Conservation (phyloP, 2,797 vertebrate species). For the Gallinago solitaria region DNA sequence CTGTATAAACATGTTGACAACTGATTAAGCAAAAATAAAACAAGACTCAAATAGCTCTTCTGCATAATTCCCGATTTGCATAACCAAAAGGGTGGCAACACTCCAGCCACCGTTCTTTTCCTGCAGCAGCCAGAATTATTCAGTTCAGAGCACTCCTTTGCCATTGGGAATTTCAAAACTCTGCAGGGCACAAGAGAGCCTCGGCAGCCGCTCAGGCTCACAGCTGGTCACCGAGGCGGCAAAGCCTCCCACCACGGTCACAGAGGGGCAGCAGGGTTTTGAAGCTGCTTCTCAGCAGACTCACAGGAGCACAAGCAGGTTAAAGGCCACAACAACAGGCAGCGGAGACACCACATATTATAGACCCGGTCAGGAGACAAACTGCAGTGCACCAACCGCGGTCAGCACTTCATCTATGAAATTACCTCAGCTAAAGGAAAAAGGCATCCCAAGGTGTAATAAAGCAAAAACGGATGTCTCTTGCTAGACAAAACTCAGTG, state of each 20-base stretch:
- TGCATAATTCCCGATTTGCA: slow-evolving; percentile 69
- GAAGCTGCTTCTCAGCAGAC: not conserved
- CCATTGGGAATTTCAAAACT: slow-evolving; percentile 18
- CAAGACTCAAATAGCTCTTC: slow-evolving; percentile 60
- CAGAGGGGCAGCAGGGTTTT: not conserved
- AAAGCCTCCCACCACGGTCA: not conserved
- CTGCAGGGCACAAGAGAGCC: not conserved
- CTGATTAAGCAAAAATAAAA: slow-evolving; percentile 72
- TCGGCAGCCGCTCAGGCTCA: not conserved
- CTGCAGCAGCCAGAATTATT: slow-evolving; percentile 48
- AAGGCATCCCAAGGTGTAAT: slow-evolving; percentile 7
- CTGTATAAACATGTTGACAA: slow-evolving; percentile 68
- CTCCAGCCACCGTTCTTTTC: slow-evolving; percentile 36
- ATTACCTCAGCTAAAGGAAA: slow-evolving; percentile 28
- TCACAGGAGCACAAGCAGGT: not conserved
- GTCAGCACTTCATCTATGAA: slow-evolving; percentile 39
- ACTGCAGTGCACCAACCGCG: not conserved
- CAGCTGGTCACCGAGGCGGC: not conserved
- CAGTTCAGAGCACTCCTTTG: not conserved
- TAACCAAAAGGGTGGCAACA: slow-evolving; percentile 63
- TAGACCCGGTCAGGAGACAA: not conserved
- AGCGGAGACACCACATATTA: not conserved
- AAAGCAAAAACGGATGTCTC: slow-evolving; percentile 8
- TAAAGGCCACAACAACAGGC: slow-evolving; percentile 11
- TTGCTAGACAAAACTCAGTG: slow-evolving; percentile 44